Evolutionary conservation across 2,113 vertebrate species (phyloP), one percentile per base, ranked within the genome.

Genomic region (Gymnogyps californianus): DNA sequence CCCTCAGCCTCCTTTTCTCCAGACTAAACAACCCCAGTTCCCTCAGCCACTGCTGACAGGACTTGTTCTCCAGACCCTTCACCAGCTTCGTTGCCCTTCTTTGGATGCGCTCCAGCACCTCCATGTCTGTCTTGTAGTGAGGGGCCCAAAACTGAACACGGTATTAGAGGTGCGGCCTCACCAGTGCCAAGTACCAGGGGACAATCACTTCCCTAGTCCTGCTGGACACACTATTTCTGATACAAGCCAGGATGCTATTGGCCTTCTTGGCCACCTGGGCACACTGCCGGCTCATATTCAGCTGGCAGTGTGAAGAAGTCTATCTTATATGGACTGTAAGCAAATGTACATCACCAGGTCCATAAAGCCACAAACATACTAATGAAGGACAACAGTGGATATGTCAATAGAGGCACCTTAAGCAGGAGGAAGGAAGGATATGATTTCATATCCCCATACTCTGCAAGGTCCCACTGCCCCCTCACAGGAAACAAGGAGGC

Each of bases 101-200:
- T 3, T 34, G 34, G 80, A 47, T 17, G 5, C 0, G 1, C 22
- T 47, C 49, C 59, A 75, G 58, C 10, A 2, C 13, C 46, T 44
- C 62, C 4, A 6, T 6, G 26, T 38, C 74, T 5, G 14, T 70
- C 26, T 24, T 36, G 85, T 5, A 2, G 17, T 5, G 13, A 69
- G 28, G 28, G 25, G 32, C 36, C 46, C 65, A 36, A 32, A 26
- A 32, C 34, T 44, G 44, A n/a, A 10, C 13, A 7, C 21, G 28
- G 25, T 0, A 19, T 4, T 69, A 0, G 0, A 72, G 40, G 18
- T 34, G 47, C 0, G 0, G 22, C 57, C 29, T 71, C 57, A 22
- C 28, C 57, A 64, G 65, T 10, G 22, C 17, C 0, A 0, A 54
- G 34, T 16, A 5, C 31, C 26, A 6, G 7, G 34, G 22, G 7